phyloP scores from a whole-genome alignment of 2,888 invertebrate species.

The Phaedon cochleariae region DNA sequence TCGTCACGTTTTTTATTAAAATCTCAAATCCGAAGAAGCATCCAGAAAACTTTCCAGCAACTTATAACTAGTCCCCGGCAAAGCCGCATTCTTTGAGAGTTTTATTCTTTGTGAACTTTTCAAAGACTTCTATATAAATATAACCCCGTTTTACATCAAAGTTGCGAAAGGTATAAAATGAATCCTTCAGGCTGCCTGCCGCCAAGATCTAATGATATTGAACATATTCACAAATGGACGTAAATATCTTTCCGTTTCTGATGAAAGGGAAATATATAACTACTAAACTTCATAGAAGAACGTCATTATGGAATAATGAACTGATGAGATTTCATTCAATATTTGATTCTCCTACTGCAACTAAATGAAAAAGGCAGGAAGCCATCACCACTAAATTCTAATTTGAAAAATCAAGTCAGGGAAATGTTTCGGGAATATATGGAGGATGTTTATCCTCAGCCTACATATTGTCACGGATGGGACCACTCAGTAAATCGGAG shows the following conservation, averaged over 20 bases:
- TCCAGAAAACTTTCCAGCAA: neutral
- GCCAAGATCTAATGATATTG: neutral
- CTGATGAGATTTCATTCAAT: too few relatives aligned
- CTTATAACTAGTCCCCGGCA: neutral
- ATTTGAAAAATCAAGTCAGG: too few relatives aligned
- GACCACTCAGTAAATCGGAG: too few relatives aligned
- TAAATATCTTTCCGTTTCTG: neutral
- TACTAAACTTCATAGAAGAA: too few relatives aligned
- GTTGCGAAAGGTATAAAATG: neutral
- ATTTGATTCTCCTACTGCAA: too few relatives aligned
- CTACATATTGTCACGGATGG: too few relatives aligned
- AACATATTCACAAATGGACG: neutral
- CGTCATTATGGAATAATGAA: too few relatives aligned
- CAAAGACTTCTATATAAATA: neutral
- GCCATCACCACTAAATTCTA: too few relatives aligned
- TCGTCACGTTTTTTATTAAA: neutral
- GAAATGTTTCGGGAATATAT: too few relatives aligned
- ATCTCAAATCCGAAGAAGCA: neutral
- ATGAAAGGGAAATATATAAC: neutral
- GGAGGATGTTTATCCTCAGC: too few relatives aligned
- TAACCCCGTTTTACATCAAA: neutral
- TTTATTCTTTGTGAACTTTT: neutral
- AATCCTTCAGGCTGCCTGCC: neutral
- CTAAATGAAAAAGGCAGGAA: too few relatives aligned
- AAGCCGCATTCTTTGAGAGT: neutral